Base-by-base conservation (phyloP, 2,113 vertebrate genomes). In the Lasiurus borealis region DNA sequence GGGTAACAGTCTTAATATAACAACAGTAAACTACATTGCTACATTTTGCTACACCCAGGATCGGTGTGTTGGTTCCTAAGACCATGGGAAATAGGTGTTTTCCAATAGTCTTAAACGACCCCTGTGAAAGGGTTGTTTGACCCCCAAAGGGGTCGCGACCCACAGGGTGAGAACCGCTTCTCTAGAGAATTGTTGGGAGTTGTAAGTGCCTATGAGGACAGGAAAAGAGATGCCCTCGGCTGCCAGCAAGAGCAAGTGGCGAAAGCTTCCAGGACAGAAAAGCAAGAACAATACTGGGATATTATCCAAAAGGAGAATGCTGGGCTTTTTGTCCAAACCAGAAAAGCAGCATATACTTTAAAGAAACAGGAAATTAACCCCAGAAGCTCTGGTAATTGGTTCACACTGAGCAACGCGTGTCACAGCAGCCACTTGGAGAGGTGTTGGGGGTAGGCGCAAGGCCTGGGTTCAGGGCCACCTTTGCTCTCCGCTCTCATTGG, bases 131-230 rank as follows among this genome's bases (percentile, higher is more conserved):
- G 40, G 40, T 40, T 40, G 40, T 40, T 40, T 5, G 40, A 40
- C 40, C 5, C 40, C 40, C 40, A 40, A 40, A 40, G 40, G 40
- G 40, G 40, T 40, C 40, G 40, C 40, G 40, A 40, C 40, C 40
- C 40, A 40, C 40, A 40, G 40, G 40, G 3, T 40, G 40, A 40
- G 40, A 40, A 40, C 3, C 40, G 5, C 40, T 40, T 40, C 40
- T 40, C 76, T 25, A 94, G 48, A 84, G 29, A 29, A 77, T 96
- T 71, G 40, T 21, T 90, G 52, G 66, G 59, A 87, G 76, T 87
- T 94, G 10, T 78, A 13, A 50, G n/a, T 68, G 40, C 18, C 69
- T 54, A 8, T 2, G n/a, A 85, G 84, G 34, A 92, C 59, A 90
- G 25, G 21, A 21, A 12, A 75, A 36, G 18, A 82, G 5, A 80